Evolutionary conservation across 2,888 invertebrate species (phyloP), one percentile per base, ranked within the genome.

Genomic region (Iphiclides podalirius): DNA sequence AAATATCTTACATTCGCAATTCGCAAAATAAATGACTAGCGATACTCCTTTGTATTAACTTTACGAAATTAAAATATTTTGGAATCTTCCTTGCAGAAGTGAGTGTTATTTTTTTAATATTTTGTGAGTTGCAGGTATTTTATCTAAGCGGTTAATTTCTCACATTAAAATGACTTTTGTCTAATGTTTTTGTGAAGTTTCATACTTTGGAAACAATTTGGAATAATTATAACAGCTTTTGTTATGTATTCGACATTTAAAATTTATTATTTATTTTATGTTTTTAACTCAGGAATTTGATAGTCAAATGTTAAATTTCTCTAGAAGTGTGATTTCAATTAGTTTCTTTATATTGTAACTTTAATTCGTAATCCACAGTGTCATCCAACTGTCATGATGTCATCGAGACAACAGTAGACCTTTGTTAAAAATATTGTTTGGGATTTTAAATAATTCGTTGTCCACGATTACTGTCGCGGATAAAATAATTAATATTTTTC

Each of bases 61-160:
- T 16, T 26, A 28, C 14, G 34, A 23, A 20, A 16, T 35, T 35
- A 16, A 23, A 36, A 38, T 12, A 41, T 11, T 16, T 23, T 11
- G 39, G 28, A 11, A 9, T 28, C 31, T 40, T 12, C 36, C 28
- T 36, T 34, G 31, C n/a, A 43, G 33, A 23, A 7, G 35, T 35
- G 23, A 16, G 39, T 47, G 26, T 40, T 23, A n/a, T 34, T 37
- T 31, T 28, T 20, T 15, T 20, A 20, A 9, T 40, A 28, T 28
- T 28, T 9, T 28, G n/a, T 28, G n/a, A 28, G 6, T 28, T 20
- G 2, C 2, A 6, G 7, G 28, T 28, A 8, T 28, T 28, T 9
- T 28, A 9, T 28, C 8, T 28, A 9, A 9, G 8, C n/a, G 2
- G n/a, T 28, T 9, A 28, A 28, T 28, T 28, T 9, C 8, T 9